These are phyloP conservation scores for Antheraea pernyi DNA, from an alignment of 1,140 invertebrate genomes.

Conservation along the genomic window DNA sequence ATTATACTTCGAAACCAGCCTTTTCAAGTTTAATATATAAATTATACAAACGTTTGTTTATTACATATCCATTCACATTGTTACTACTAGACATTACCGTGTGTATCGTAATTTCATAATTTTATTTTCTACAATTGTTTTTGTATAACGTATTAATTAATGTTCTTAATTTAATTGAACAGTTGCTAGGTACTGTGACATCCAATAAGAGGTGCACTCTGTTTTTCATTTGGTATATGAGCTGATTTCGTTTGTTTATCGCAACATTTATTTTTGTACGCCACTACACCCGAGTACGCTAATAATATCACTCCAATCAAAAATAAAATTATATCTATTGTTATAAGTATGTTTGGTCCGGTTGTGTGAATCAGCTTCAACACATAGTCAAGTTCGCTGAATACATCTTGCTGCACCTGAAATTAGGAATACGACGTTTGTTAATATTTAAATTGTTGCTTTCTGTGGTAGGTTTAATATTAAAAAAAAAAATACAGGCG, in stretches of 20 bases:
- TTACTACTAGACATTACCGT: too few relatives aligned
- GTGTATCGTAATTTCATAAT: too few relatives aligned
- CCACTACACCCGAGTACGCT: conserved; percentile 7
- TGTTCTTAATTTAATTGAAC: neutral
- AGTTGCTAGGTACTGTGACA: neutral
- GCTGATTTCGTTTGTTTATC: neutral
- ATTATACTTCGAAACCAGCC: neutral
- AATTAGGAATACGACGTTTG: neutral
- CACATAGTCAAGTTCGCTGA: neutral
- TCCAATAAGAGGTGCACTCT: conserved; percentile 10
- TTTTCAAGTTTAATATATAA: neutral
- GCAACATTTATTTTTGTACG: conserved; percentile 9
- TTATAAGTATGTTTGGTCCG: conserved; percentile 20
- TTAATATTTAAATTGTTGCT: too few relatives aligned
- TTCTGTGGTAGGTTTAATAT: too few relatives aligned
- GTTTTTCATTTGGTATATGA: neutral
- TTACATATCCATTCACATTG: too few relatives aligned
- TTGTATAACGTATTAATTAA: too few relatives aligned
- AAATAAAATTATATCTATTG: conserved; percentile 16
- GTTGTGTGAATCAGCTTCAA: conserved; percentile 5
- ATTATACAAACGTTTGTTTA: neutral
- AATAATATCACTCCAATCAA: conserved; percentile 21
- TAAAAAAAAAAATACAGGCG: too few relatives aligned
- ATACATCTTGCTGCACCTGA: conserved; percentile 39
- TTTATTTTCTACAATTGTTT: too few relatives aligned